Evolutionary conservation across 2,888 invertebrate genomes (phyloP), one percentile per base, ranked within the genome.

Genomic region (Tinea pellionella): DNA sequence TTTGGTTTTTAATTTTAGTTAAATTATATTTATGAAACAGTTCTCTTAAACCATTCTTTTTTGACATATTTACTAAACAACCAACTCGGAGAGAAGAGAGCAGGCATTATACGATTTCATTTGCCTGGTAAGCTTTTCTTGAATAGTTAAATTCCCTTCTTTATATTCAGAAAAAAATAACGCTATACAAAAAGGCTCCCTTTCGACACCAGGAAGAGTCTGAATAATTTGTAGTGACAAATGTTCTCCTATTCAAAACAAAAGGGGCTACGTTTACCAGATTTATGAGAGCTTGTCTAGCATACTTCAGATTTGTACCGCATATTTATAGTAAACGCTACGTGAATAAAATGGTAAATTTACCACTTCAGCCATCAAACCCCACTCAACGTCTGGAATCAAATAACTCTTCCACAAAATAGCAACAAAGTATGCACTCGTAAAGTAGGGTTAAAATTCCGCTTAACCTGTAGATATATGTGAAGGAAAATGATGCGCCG

Each of bases 181-280:
- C 66, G 68, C 64, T 53, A 53, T 53, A 53, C 53, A 24, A 24
- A 57, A 57, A 57, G 57, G 57, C 30, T 57, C 30, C 16, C 71
- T 72, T 70, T 72, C 72, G 67, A 69, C 73, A 70, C 72, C 70
- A 72, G 76, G 76, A 76, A 69, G 68, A 65, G 70, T 62, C 65
- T 68, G 73, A 72, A 76, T 76, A 75, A 76, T 76, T 75, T 76
- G 57, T 57, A 13, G 57, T 32, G 57, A 57, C 57, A 57, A 57
- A 57, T 57, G 57, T 57, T 32, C 32, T 57, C 55, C 32, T 32
- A 57, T 57, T 16, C 57, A 57, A 30, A 57, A 57, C 57, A 57
- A 57, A 55, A 57, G 57, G 32, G 57, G 30, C 32, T 29, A 4
- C 19, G 7, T 30, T 57, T 55, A 37, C 37, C 19, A 57, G 57